A percentile compares a stretch with the other conserved stretches of the same genome.
Conservation (phyloP, 2,113 vertebrate species). For the Python bivittatus region DNA sequence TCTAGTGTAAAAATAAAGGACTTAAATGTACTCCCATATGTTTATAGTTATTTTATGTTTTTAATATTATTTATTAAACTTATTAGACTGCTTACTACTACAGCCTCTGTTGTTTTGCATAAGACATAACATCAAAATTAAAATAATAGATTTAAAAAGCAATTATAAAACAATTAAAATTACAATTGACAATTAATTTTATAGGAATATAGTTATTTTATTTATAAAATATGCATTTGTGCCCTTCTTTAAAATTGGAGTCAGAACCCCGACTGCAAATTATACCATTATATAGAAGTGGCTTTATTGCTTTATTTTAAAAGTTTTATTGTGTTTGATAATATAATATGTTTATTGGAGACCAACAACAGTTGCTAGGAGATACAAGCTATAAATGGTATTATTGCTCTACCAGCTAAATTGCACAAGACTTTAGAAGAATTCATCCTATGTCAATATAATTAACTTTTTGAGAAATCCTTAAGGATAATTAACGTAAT, state of each 20-base stretch:
- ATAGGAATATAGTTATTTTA: background rate
- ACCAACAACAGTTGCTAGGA: background rate
- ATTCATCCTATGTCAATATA: background rate
- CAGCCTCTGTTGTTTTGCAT: background rate
- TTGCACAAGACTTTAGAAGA: background rate
- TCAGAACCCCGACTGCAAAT: background rate
- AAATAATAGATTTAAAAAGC: background rate
- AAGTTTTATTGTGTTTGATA: background rate
- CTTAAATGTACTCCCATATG: background rate
- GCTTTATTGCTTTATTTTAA: slow-evolving; percentile 2
- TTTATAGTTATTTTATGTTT: background rate
- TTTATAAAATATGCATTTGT: background rate
- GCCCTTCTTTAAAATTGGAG: background rate
- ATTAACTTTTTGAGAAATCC: background rate
- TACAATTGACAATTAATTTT: background rate
- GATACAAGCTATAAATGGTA: background rate
- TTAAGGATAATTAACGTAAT: background rate
- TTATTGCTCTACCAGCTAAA: background rate
- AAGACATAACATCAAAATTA: background rate
- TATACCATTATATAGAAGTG: background rate
- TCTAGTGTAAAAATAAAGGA: background rate
- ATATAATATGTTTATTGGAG: background rate
- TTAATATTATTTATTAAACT: background rate
- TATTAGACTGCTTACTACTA: background rate
- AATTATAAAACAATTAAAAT: background rate